Evolutionary conservation across 37 sponge, comb jelly and placozoan genomes (phyloP), one percentile per base, ranked within the genome.

Genomic region (Cladorhizidae sp.): DNA sequence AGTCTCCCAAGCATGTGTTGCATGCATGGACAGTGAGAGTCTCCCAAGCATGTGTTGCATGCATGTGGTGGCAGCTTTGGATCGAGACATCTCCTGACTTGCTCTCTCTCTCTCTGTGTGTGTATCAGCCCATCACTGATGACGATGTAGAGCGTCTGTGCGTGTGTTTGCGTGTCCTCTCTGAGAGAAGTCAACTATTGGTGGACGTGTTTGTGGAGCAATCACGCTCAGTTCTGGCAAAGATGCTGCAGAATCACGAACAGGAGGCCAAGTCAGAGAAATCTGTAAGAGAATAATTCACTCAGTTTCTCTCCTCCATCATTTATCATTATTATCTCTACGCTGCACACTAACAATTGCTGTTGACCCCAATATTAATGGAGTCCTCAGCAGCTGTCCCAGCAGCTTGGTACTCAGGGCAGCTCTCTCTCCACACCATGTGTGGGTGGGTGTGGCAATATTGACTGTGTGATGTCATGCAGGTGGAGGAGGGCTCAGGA

Each of bases 101-200:
- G 14, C 20, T 29, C 56, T 74, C 35, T 31, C 55, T 55, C 23
- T 31, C 74, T 14, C 62, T 37, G 2, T 29, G 3, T 65, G 7
- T 25, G 35, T 31, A 9, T 11, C 52, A 95, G 89, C 83, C 95
- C 11, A 95, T 98, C 74, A 89, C 86, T 37, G 88, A 93, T 64
- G 98, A 98, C 65, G 98, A 98, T 42, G 73, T 81, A 25, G 98
- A 98, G 76, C 84, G 93, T 33, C 56, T 98, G 82, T 79, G 76
- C 62, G 51, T 95, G 70, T 98, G 98, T 71, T 80, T 98, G 59
- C 80, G 92, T 56, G 93, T 93, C 0, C 65, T 98, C 21, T 74
- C 86, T 40, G 95, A 94, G 59, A 65, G 88, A 63, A 85, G 54
- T 29, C 73, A 80, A n/a, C n/a, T 85, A 31, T 64, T 98, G 70